These are phyloP conservation scores for Dynastes maya DNA, from an alignment of 2,888 invertebrate genomes.

Conservation along the genomic window DNA sequence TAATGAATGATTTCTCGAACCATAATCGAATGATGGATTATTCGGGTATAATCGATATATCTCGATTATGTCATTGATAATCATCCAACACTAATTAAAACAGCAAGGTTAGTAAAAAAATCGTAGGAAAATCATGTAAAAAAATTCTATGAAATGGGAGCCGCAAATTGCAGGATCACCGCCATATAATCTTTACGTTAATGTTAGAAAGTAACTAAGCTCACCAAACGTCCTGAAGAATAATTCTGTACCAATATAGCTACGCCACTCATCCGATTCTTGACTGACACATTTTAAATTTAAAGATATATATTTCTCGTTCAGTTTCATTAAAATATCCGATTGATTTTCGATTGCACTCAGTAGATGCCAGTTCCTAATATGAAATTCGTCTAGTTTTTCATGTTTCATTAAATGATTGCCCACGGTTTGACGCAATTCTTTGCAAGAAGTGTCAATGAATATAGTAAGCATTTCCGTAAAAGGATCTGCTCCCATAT, in stretches of 20 bases:
- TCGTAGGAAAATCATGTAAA: no score
- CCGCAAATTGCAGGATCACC: no score
- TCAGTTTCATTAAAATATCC: constrained; percentile 31
- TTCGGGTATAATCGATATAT: no score
- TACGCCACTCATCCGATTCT: constrained; percentile 71
- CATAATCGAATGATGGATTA: no score
- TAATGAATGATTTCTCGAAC: no score
- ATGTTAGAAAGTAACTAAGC: constrained; percentile 55
- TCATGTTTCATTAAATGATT: constrained; percentile 75
- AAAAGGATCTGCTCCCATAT: constrained; percentile 75
- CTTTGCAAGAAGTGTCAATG: constrained; percentile 74
- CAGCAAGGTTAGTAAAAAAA: no score
- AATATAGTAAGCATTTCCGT: constrained; percentile 75
- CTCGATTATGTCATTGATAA: no score
- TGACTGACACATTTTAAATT: constrained; percentile 49
- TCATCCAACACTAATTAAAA: no score
- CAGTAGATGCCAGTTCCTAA: constrained; percentile 69
- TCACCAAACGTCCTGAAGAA: constrained; percentile 76
- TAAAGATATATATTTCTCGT: constrained; percentile 35
- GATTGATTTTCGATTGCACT: constrained; percentile 55
- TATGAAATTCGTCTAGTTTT: constrained; percentile 64
- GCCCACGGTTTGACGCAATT: constrained; percentile 78
- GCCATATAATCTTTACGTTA: no score
- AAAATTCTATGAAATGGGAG: no score
- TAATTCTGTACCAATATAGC: constrained; percentile 73